A percentile compares a stretch with the other conserved stretches of the same genome.
These are phyloP conservation scores for Kryptolebias marmoratus DNA, from an alignment of 2,113 vertebrate species.

Conservation along the genomic window DNA sequence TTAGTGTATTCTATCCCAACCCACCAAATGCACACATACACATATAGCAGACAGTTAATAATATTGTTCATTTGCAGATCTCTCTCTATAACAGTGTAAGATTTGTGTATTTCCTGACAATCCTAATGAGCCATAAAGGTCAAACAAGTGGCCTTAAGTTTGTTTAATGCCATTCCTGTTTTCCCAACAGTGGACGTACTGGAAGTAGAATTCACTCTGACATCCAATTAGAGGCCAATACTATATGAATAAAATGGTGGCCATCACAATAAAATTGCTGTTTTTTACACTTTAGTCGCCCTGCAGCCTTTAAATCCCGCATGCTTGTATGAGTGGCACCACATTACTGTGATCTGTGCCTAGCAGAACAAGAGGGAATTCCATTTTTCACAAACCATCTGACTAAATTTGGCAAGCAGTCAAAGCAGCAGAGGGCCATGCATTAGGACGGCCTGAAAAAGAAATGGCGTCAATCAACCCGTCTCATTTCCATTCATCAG, in stretches of 20 bases:
- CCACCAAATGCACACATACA: neutral
- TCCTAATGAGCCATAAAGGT: neutral
- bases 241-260: neutral
- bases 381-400: constrained; percentile 13
- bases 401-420: constrained; percentile 18
- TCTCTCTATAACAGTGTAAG: neutral
- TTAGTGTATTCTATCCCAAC: neutral
- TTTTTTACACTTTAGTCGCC: constrained; percentile 5
- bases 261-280: neutral
- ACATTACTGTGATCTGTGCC: constrained; percentile 4
- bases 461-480: constrained; percentile 47
- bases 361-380: constrained; percentile 8
- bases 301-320: constrained; percentile 17
- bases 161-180: constrained; percentile 22
- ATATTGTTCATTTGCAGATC: constrained; percentile 9
- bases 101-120: constrained; percentile 7
- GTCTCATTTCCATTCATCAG: constrained; percentile 18
- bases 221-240: neutral
- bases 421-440: constrained; percentile 17
- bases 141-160: constrained; percentile 13
- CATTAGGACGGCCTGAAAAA: neutral
- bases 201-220: neutral
- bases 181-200: neutral
- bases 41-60: neutral
- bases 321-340: constrained; percentile 9